Evolutionary conservation across 2,113 vertebrate genomes (phyloP).

Genomic region (Procavia capensis): DNA sequence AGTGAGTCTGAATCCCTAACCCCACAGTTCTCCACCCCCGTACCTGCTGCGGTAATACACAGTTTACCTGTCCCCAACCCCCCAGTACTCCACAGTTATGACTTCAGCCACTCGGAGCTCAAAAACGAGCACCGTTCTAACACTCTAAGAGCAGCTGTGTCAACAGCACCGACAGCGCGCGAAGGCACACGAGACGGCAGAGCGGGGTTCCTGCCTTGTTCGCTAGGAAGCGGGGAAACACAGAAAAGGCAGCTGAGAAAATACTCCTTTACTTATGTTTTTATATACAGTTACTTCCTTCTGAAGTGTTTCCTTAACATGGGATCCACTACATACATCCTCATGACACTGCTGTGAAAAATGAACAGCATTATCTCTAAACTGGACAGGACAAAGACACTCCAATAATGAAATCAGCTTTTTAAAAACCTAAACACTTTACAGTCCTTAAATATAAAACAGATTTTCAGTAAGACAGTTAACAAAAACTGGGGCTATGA

Average conservation of each 20-base stretch:
- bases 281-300: neutral
- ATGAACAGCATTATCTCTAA: constrained; percentile 8
- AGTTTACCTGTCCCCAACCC: constrained; percentile 6
- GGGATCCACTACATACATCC: neutral
- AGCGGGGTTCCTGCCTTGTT: neutral
- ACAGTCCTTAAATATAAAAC: neutral
- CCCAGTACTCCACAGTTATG: neutral
- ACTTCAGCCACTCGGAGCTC: neutral
- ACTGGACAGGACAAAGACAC: neutral
- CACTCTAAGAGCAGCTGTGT: neutral
- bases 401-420: neutral
- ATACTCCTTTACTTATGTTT: neutral
- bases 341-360: neutral
- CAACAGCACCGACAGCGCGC: neutral
- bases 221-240: neutral
- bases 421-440: neutral
- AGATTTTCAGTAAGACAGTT: constrained; percentile 14
- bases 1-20: neutral
- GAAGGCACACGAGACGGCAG: neutral
- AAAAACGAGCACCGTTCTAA: neutral
- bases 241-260: neutral
- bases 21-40: neutral
- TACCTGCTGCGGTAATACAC: neutral
- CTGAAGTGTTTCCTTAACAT: constrained; percentile 33
- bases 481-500: neutral